These are phyloP conservation scores for Psophia crepitans DNA, from an alignment of 2,113 vertebrate genomes.

Conservation along the genomic window DNA sequence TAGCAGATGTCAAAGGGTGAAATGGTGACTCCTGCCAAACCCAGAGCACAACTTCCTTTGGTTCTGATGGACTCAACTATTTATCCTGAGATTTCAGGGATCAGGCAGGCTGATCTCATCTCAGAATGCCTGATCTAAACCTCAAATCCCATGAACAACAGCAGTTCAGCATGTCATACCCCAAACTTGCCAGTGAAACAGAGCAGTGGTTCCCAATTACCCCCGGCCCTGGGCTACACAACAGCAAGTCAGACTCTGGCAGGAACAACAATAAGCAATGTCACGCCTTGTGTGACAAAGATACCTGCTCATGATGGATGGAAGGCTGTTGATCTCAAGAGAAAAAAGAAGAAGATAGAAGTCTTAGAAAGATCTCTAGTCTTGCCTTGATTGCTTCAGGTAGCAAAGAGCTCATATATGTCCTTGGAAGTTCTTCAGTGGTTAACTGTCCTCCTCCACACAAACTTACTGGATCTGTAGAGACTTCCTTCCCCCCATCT, in stretches of 20 bases:
- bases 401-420: neutral
- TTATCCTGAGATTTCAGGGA: neutral
- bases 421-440: neutral
- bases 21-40: neutral
- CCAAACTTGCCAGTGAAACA: neutral
- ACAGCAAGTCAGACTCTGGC: neutral
- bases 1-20: neutral
- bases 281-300: neutral
- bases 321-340: neutral
- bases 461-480: neutral
- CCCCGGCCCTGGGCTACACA: neutral
- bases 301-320: neutral
- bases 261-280: neutral
- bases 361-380: neutral
- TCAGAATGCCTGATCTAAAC: neutral
- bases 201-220: neutral
- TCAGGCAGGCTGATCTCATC: neutral
- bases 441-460: neutral
- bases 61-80: neutral
- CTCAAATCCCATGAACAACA: neutral
- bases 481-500: neutral
- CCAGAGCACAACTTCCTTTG: neutral
- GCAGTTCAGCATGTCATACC: neutral
- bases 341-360: too few relatives aligned
- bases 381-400: neutral